Conservation (phyloP, 2,797 vertebrate species). For the Champsocephalus gunnari region DNA sequence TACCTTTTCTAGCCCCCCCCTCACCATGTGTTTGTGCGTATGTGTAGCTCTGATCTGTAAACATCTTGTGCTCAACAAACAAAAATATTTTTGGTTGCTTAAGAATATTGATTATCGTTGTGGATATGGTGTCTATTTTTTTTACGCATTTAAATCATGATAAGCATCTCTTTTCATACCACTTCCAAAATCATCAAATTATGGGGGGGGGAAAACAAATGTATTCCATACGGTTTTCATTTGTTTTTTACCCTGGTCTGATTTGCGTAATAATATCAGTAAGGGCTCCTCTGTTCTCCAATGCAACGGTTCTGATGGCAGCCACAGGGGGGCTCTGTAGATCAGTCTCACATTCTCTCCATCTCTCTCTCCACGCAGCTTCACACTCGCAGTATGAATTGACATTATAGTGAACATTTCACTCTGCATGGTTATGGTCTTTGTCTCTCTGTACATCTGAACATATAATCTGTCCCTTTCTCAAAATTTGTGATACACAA, state of each 20-base stretch:
- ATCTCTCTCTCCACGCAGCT: conserved; percentile 34
- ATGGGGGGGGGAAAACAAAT: conserved; percentile 32
- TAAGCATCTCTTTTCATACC: conserved; percentile 65
- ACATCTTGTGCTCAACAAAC: conserved; percentile 76
- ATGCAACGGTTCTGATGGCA: conserved; percentile 68
- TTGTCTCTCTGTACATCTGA: conserved; percentile 64
- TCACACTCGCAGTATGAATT: conserved; percentile 45
- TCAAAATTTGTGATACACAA: conserved; percentile 82
- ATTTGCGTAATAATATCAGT: conserved; percentile 55
- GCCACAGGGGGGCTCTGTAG: conserved; percentile 75
- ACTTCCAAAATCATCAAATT: conserved; percentile 59
- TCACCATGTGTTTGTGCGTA: conserved; percentile 48
- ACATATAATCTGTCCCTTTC: conserved; percentile 71
- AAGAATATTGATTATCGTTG: conserved; percentile 79
- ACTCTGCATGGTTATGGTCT: conserved; percentile 72
- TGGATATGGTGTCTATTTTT: conserved; percentile 79
- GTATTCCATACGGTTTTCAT: conserved; percentile 28
- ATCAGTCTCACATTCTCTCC: conserved; percentile 29
- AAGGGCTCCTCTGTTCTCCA: conserved; percentile 71
- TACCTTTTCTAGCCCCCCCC: conserved; percentile 2
- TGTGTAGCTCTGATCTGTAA: conserved; percentile 73
- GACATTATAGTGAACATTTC: conserved; percentile 57
- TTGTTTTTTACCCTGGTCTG: conserved; percentile 50
- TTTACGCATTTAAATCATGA: conserved; percentile 59
- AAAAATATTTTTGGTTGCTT: conserved; percentile 77